phyloP scores from a whole-genome alignment of 2,113 vertebrate species.

The Notarius lentiginosus region DNA sequence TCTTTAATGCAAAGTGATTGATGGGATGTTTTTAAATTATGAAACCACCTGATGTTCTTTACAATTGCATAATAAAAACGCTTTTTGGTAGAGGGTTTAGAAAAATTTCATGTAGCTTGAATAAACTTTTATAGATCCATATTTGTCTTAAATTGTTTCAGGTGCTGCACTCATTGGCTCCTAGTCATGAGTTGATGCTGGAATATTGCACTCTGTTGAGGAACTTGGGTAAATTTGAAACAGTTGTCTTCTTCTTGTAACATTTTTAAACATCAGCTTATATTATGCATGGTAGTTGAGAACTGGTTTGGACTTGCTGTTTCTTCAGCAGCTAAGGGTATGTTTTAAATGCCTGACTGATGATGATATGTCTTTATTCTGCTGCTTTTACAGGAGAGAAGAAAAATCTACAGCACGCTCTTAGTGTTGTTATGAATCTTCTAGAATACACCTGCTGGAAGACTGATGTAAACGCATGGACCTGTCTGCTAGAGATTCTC shows the following conservation, averaged over 20 bases:
- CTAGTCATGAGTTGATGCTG: slow-evolving; percentile 91
- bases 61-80: neutral
- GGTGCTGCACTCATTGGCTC: slow-evolving; percentile 79
- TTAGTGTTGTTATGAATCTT: slow-evolving; percentile 78
- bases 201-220: slow-evolving; percentile 81
- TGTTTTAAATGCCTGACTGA: neutral
- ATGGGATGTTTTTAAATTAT: neutral
- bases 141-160: slow-evolving; percentile 56
- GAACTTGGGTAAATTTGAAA: slow-evolving; percentile 75
- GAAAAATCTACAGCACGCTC: slow-evolving; percentile 64
- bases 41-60: neutral
- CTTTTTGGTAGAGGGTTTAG: neutral
- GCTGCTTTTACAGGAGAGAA: slow-evolving; percentile 65
- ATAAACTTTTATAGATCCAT: neutral
- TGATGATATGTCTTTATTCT: neutral
- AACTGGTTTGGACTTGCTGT: neutral
- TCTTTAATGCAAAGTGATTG: neutral
- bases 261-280: neutral
- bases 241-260: neutral
- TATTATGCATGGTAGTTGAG: neutral
- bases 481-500: slow-evolving; percentile 69
- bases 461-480: slow-evolving; percentile 78
- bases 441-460: slow-evolving; percentile 87
- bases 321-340: neutral
- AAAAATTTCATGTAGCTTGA: neutral